Percentiles rank a stretch among this genome's conserved stretches.
phyloP scores from a whole-genome alignment of 1,140 invertebrate genomes.

The Apis cerana region DNA sequence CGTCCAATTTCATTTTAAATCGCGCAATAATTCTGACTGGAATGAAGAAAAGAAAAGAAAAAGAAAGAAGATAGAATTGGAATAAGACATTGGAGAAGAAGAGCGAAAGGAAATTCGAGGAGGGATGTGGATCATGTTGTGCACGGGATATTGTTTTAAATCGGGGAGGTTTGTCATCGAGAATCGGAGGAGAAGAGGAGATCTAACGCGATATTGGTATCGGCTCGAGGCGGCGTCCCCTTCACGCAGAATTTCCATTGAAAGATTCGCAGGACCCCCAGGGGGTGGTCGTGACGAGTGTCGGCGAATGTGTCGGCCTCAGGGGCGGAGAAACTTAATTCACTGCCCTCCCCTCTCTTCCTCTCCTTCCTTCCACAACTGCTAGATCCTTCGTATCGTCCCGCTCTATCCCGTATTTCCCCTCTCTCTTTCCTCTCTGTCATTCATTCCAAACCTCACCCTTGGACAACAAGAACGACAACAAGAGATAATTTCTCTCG shows the following conservation, averaged over 20 bases:
- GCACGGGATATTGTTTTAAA: not conserved
- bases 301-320: constrained; percentile 71
- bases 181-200: not conserved
- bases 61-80: no score
- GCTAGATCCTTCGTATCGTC: constrained; percentile 7
- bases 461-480: not conserved
- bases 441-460: not conserved
- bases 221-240: constrained; percentile 62
- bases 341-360: constrained; percentile 61
- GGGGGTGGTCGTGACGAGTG: constrained; percentile 65
- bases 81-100: no score
- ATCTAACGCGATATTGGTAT: not conserved
- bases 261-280: constrained; percentile 66
- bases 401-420: not conserved
- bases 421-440: not conserved
- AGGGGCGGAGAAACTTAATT: constrained; percentile 71
- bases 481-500: no score
- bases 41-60: no score
- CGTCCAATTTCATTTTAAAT: no score
- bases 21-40: no score
- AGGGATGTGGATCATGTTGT: not conserved
- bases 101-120: no score
- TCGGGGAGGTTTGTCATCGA: not conserved
- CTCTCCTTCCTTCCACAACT: constrained; percentile 3
- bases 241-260: constrained; percentile 67